Conservation (phyloP, 35 echinoderm and acorn worm genomes). For the Lytechinus variegatus region DNA sequence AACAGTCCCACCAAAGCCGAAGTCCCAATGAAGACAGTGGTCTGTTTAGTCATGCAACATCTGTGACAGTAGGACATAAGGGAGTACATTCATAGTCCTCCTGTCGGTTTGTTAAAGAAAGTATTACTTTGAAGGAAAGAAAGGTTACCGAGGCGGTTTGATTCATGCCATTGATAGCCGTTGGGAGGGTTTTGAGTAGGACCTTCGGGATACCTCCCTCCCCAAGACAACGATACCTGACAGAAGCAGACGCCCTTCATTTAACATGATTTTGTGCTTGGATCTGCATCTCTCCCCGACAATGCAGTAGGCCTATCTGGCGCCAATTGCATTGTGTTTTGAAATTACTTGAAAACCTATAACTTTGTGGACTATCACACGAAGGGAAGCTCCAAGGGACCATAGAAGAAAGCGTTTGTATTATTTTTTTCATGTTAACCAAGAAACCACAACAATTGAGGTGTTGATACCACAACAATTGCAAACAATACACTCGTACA, state of each 20-base stretch:
- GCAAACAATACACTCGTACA: background rate
- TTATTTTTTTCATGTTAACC: background rate
- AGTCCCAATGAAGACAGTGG: background rate
- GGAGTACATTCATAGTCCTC: background rate
- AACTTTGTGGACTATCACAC: background rate
- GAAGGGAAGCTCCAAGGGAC: too few relatives aligned
- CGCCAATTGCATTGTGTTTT: background rate
- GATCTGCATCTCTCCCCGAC: background rate
- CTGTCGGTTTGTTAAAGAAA: background rate
- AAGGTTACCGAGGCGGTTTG: background rate
- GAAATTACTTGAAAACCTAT: background rate
- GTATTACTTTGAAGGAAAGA: background rate
- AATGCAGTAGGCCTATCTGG: background rate
- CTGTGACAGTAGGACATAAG: background rate
- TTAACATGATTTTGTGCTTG: background rate
- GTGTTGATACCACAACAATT: background rate
- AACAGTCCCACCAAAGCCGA: background rate
- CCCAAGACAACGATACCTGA: background rate
- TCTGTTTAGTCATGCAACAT: conserved; percentile 10
- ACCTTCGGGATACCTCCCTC: background rate
- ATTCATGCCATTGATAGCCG: background rate
- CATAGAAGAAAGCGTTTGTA: too few relatives aligned
- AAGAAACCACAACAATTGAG: background rate
- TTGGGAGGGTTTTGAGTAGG: background rate
- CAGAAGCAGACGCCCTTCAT: background rate